phyloP scores from a whole-genome alignment of 2,888 invertebrate species.

The Ennomos quercinarius region DNA sequence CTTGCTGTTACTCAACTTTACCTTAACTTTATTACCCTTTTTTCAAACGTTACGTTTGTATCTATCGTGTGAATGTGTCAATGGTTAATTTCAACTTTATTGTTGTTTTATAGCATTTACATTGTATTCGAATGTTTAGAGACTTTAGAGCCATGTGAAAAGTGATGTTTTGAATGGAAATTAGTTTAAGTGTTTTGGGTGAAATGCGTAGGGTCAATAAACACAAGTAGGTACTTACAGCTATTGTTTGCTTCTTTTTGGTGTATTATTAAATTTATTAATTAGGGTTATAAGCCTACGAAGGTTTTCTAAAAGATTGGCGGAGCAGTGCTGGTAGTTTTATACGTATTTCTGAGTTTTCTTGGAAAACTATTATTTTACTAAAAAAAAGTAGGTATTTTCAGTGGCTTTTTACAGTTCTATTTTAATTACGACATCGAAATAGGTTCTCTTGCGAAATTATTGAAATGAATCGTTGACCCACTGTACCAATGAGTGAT shows the following conservation, averaged over 20 bases:
- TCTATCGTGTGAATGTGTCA: slow-evolving; percentile 30
- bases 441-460: too few species aligned
- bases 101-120: slow-evolving; percentile 18
- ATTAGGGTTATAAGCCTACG: background rate
- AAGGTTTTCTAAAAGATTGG: too few species aligned
- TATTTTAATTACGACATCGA: too few species aligned
- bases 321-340: too few species aligned
- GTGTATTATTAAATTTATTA: background rate
- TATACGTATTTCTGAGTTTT: too few species aligned
- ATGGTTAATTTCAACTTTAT: slow-evolving; percentile 19
- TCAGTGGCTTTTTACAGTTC: too few species aligned
- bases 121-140: slow-evolving; percentile 11
- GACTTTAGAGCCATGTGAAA: slow-evolving; percentile 26
- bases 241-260: background rate
- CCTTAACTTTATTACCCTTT: slow-evolving; percentile 24
- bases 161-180: background rate
- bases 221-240: too few species aligned
- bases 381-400: too few species aligned
- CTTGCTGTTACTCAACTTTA: slow-evolving; percentile 31
- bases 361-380: too few species aligned
- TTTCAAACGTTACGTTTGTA: slow-evolving; percentile 15
- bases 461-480: too few species aligned
- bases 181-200: background rate
- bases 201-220: background rate
- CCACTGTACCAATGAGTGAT: too few species aligned